A percentile compares a stretch with the other conserved stretches of the same genome.
These are phyloP conservation scores for Boleophthalmus pectinirostris DNA, from an alignment of 2,113 vertebrate genomes.

Conservation along the genomic window DNA sequence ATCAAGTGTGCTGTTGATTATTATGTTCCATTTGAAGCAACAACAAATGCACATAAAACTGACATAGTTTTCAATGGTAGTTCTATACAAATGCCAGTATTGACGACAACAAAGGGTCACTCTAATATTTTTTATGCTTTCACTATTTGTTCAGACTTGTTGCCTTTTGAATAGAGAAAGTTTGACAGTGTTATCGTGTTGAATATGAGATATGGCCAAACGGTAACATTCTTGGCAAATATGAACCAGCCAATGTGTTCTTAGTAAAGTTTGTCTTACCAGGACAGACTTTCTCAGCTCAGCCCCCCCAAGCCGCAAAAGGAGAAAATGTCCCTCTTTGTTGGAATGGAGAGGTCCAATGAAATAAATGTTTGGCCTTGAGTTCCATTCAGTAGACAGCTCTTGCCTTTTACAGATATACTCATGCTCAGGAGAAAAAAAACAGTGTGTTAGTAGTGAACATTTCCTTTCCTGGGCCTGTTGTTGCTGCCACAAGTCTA, in stretches of 20 bases:
- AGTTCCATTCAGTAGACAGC: slow-evolving; percentile 26
- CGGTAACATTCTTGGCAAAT: slow-evolving; percentile 36
- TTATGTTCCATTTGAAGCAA: slow-evolving; percentile 4
- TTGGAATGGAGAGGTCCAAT: slow-evolving; percentile 46
- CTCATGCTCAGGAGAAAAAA: slow-evolving; percentile 11
- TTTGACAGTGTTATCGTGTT: slow-evolving; percentile 11
- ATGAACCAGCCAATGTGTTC: slow-evolving; percentile 34
- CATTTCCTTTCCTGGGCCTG: slow-evolving; percentile 52
- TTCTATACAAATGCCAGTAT: background rate
- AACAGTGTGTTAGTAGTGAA: slow-evolving; percentile 25
- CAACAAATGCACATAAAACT: background rate
- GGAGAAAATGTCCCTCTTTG: slow-evolving; percentile 46
- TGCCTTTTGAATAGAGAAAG: slow-evolving; percentile 4
- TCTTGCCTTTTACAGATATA: slow-evolving; percentile 78
- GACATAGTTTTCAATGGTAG: background rate
- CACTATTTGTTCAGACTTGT: background rate
- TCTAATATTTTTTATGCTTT: background rate
- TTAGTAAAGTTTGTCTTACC: background rate
- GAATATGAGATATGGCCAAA: slow-evolving; percentile 30
- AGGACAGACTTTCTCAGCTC: slow-evolving; percentile 23
- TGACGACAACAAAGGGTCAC: background rate
- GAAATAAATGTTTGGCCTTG: slow-evolving; percentile 57
- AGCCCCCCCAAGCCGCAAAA: slow-evolving; percentile 61
- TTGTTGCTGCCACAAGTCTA: slow-evolving; percentile 17
- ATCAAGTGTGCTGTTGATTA: slow-evolving; percentile 16